Base-by-base conservation (phyloP, 2,888 invertebrate genomes). In the Schizaphis graminum region DNA sequence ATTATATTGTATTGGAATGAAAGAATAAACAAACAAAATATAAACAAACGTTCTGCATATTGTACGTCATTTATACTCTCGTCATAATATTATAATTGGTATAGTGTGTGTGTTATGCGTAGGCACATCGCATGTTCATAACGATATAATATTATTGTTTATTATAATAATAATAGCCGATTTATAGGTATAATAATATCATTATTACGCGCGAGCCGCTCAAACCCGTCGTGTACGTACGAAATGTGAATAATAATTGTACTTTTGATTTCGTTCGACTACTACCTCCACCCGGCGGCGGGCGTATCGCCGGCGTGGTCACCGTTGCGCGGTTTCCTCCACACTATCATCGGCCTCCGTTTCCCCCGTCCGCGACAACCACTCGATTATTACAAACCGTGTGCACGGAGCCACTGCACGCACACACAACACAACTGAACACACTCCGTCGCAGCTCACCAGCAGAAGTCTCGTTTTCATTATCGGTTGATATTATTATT, bases 401-500 rank as follows among this genome's bases (percentile, higher is more conserved):
- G 35, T 8, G 35, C n/a, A 67, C 67, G 67, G 67, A n/a, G 16
- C 35, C 77, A 77, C 35, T 35, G 77, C 28, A n/a, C n/a, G 13
- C 61, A 61, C 61, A 61, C 61, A 67, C 77, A 7, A 77, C 77
- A 8, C 67, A 21, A 35, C n/a, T n/a, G n/a, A n/a, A n/a, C 35
- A 35, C 77, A 21, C 77, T 77, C 77, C 35, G 77, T 35, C 77
- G 21, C 77, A n/a, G 26, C n/a, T n/a, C n/a, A 41, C 41, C 89
- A 44, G 57, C 89, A 13, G 24, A 67, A 77, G 35, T 35, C 56
- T 41, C 41, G 26, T 41, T 44, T 13, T 67, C 47, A 61, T 90
- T 90, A 61, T 90, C 67, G 67, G 77, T 47, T n/a, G n/a, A 90
- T 90, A 90, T 90, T 47, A 67, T 90, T 47, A 77, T 77, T 77